Conservation (phyloP, 2,113 vertebrate species). For the Orycteropus afer region DNA sequence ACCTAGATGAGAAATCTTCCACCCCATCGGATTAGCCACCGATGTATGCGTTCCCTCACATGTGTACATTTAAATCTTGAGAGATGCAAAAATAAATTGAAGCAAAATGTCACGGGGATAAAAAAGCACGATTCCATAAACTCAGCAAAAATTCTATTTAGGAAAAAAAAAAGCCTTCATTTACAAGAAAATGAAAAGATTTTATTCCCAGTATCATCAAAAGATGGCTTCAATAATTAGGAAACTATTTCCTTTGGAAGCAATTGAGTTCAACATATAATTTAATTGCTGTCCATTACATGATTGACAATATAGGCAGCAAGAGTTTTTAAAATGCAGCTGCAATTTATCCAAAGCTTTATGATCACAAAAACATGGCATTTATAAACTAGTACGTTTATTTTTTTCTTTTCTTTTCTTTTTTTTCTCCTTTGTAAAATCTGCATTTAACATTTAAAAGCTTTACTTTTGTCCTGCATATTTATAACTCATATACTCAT, state of each 20-base stretch:
- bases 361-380: neutral
- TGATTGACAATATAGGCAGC: neutral
- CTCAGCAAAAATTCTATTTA: constrained; percentile 74
- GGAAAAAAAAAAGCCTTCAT: constrained; percentile 56
- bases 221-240: constrained; percentile 75
- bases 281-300: constrained; percentile 57
- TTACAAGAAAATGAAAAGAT: constrained; percentile 76
- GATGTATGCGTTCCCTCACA: too few species aligned
- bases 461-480: neutral
- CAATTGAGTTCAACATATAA: neutral
- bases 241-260: constrained; percentile 73
- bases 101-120: neutral
- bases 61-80: neutral
- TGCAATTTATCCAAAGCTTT: constrained; percentile 43
- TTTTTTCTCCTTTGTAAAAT: constrained; percentile 32
- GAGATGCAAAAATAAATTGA: neutral
- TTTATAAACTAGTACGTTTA: neutral
- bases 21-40: rapidly evolving
- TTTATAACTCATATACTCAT: neutral
- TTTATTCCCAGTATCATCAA: constrained; percentile 72
- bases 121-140: constrained; percentile 48
- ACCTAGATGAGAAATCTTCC: too few species aligned
- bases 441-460: constrained; percentile 33
- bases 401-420: neutral
- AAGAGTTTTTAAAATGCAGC: constrained; percentile 29